phyloP scores from a whole-genome alignment of 2,797 vertebrate genomes.

The Kryptolebias ocellatus region DNA sequence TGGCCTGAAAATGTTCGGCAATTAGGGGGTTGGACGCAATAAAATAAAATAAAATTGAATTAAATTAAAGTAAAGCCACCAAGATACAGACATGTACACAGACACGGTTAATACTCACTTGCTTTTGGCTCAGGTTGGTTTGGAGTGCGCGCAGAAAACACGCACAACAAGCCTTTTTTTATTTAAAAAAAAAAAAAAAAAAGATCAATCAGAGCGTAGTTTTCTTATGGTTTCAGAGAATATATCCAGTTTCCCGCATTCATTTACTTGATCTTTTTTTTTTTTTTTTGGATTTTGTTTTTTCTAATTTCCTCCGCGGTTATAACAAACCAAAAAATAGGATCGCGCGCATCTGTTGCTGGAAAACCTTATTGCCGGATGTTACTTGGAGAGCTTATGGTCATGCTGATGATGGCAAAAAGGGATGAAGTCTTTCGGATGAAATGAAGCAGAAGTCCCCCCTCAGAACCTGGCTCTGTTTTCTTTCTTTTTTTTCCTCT shows the following conservation, averaged over 20 bases:
- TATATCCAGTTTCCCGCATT: conserved; percentile 73
- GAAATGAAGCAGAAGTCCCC: conserved; percentile 69
- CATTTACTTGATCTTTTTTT: conserved; percentile 51
- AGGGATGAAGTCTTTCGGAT: conserved; percentile 64
- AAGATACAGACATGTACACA: conserved; percentile 67
- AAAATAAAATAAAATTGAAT: conserved; percentile 5
- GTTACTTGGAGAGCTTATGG: conserved; percentile 70
- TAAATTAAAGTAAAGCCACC: conserved; percentile 38
- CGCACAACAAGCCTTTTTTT: conserved; percentile 66
- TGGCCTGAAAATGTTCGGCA: conserved; percentile 22
- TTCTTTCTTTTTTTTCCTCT: conserved; percentile 48
- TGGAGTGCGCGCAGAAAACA: conserved; percentile 70
- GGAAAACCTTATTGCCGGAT: conserved; percentile 70
- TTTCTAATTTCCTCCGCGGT: conserved; percentile 4
- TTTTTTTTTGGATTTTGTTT: too few relatives aligned
- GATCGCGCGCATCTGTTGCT: conserved; percentile 61
- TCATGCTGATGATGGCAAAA: conserved; percentile 72
- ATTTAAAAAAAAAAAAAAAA: conserved; percentile 3
- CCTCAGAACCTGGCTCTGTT: conserved; percentile 42
- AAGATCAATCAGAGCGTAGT: conserved; percentile 74
- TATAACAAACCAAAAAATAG: conserved; percentile 48
- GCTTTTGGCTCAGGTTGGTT: conserved; percentile 76
- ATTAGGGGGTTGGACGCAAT: conserved; percentile 35
- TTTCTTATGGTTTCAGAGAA: conserved; percentile 67
- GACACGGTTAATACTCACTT: conserved; percentile 83